Percentiles rank a stretch among this genome's conserved stretches.
phyloP scores from a whole-genome alignment of 2,797 vertebrate species.

The Sebastes flavidus region DNA sequence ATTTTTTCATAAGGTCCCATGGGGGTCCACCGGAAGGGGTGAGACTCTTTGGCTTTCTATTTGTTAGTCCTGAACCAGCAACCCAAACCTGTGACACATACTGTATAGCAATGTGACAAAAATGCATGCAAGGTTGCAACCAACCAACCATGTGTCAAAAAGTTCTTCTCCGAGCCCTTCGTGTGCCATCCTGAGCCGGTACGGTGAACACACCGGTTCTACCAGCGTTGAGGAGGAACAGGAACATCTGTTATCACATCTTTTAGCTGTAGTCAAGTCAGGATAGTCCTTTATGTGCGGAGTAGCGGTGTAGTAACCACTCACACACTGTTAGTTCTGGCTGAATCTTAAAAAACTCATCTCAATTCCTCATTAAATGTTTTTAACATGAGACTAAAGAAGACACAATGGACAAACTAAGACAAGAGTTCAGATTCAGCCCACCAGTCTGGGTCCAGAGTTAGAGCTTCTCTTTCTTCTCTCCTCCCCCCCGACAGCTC shows the following conservation, averaged over 20 bases:
- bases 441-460: neutral
- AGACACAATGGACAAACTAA: neutral
- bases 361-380: neutral
- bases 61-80: neutral
- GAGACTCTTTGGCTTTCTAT: neutral
- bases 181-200: neutral
- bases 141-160: neutral
- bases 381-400: neutral
- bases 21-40: too few species aligned
- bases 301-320: neutral
- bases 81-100: neutral
- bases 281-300: neutral
- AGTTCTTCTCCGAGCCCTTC: neutral
- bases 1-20: too few species aligned
- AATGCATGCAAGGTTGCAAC: neutral
- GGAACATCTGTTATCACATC: neutral
- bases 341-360: constrained; percentile 34
- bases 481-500: constrained; percentile 7
- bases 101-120: neutral
- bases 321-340: neutral
- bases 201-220: neutral
- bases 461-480: neutral
- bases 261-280: neutral
- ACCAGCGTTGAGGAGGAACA: constrained; percentile 15
- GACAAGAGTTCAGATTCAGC: constrained; percentile 35